Base-by-base conservation (phyloP, 2,797 vertebrate genomes). In the Sternotherus odoratus region DNA sequence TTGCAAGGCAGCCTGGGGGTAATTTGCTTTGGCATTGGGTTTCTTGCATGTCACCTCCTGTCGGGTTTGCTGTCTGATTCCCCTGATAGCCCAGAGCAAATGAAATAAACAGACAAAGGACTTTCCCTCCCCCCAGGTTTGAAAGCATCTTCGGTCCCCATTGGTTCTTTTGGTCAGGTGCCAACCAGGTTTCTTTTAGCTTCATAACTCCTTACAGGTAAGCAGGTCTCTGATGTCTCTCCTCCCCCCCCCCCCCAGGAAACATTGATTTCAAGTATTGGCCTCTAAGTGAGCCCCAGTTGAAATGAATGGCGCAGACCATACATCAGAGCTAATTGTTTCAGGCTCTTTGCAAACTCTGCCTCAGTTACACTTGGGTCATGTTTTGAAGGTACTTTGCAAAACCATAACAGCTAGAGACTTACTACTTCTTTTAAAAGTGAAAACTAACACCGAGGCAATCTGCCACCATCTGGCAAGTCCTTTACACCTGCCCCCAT, bases 251-350 rank as follows among this genome's bases (percentile, higher is more conserved):
- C 46, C 12, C 17, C 33, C 3, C 17, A 6, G 49, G 51, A 51
- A 86, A 83, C 1, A 0, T 24, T 33, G 21, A 36, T 21, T 39
- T 36, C 48, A 92, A 79, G 49, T 6, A 23, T 2, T 26, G 28
- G 5, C 43, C 10, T 21, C 82, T 49, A 4, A 0, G 0, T 50
- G 69, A 15, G 43, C 24, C n/a, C 5, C 48, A 86, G 16, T 12
- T 43, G 5, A 74, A 74, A 46, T 74, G 43, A 75, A 75, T 16
- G 72, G 72, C 9, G 12, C 3, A 4, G 19, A 5, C 84, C 39
- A 5, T 77, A 53, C 26, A 7, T 66, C 19, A 56, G 5, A 4
- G 12, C 57, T 54, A 30, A 39, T 21, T 1, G 0, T 8, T 3
- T 28, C 63, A 79, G 23, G 23, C 4, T 91, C 5, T 56, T 60